These are phyloP conservation scores for Rhinichthys osculus DNA, from an alignment of 2,797 vertebrate genomes.

Conservation along the genomic window DNA sequence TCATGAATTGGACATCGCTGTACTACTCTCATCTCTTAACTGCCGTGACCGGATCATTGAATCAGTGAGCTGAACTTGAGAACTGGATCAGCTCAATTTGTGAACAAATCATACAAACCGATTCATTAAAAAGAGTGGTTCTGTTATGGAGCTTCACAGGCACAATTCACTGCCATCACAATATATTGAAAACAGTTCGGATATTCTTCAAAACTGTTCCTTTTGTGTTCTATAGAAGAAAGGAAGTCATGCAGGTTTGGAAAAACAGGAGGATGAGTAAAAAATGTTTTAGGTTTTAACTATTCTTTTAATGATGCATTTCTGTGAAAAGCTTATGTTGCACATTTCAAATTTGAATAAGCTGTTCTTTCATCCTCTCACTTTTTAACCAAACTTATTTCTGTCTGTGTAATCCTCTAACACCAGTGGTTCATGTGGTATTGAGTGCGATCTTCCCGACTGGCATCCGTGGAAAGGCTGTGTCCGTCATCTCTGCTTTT, in stretches of 20 bases:
- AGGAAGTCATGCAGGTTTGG: neutral
- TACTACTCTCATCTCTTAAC: neutral
- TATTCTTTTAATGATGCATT: neutral
- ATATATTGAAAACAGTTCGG: neutral
- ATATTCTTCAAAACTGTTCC: neutral
- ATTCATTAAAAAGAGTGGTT: neutral
- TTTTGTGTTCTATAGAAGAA: neutral
- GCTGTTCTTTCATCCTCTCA: neutral
- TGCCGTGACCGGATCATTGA: no score
- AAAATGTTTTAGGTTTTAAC: neutral
- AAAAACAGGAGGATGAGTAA: neutral
- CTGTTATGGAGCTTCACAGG: neutral
- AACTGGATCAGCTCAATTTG: neutral
- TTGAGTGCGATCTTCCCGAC: slow-evolving; percentile 94
- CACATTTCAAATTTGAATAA: neutral
- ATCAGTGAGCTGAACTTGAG: neutral
- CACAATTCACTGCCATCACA: neutral
- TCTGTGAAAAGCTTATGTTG: neutral
- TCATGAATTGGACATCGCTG: neutral
- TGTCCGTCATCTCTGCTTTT: slow-evolving; percentile 90
- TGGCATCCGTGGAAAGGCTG: slow-evolving; percentile 90
- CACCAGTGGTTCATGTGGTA: slow-evolving; percentile 92
- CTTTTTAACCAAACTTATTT: slow-evolving; percentile 11
- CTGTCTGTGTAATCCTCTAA: slow-evolving; percentile 14
- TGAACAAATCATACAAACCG: neutral